phyloP scores from a whole-genome alignment of 2,888 invertebrate species.

The Cyclophora albipunctata region DNA sequence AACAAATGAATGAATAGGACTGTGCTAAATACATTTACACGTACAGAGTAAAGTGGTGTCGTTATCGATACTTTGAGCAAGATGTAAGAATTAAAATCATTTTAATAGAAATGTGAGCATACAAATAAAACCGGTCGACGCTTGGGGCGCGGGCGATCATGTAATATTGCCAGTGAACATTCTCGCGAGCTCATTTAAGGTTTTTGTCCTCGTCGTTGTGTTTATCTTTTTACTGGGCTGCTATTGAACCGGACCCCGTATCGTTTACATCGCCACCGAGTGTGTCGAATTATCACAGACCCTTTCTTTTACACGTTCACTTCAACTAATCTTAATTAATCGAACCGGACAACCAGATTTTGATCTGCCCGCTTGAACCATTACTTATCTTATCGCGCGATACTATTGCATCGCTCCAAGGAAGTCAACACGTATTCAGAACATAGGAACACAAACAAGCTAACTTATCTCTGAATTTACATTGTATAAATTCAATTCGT shows the following conservation, averaged over 20 bases:
- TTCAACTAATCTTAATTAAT: slow-evolving; percentile 23
- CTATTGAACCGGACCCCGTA: slow-evolving; percentile 42
- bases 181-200: slow-evolving; percentile 53
- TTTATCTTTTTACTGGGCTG: slow-evolving; percentile 52
- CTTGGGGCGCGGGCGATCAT: slow-evolving; percentile 34
- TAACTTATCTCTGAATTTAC: slow-evolving; percentile 17
- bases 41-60: too few species aligned
- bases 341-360: slow-evolving; percentile 14
- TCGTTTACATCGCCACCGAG: slow-evolving; percentile 38
- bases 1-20: too few species aligned
- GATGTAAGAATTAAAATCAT: slow-evolving; percentile 41
- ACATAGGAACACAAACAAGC: slow-evolving; percentile 9
- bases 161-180: slow-evolving; percentile 52
- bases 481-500: slow-evolving; percentile 17
- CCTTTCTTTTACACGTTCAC: slow-evolving; percentile 19
- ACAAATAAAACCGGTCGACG: slow-evolving; percentile 38
- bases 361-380: slow-evolving; percentile 10
- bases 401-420: slow-evolving; percentile 10
- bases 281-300: slow-evolving; percentile 33
- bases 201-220: slow-evolving; percentile 51
- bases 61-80: too few species aligned
- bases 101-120: slow-evolving; percentile 37
- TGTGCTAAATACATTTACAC: too few species aligned
- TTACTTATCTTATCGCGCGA: slow-evolving; percentile 18
- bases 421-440: slow-evolving; percentile 11